phyloP scores from a whole-genome alignment of 2,888 invertebrate genomes.

The Nysson spinosus region DNA sequence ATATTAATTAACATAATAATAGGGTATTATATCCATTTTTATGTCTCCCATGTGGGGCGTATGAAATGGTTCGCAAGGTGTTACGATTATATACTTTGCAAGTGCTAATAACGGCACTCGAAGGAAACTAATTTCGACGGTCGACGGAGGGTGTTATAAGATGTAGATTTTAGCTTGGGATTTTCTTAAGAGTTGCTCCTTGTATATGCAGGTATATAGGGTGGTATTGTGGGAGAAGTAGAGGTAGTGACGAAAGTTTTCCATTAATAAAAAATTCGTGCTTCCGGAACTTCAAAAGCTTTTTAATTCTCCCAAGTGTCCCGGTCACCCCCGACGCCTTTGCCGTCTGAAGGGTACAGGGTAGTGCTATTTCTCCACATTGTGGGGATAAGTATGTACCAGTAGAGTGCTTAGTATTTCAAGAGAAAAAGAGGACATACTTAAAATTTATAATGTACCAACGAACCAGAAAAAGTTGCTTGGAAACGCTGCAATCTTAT shows the following conservation, averaged over 20 bases:
- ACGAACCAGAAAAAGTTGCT: slow-evolving; percentile 10
- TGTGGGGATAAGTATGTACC: not conserved
- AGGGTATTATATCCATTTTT: no score
- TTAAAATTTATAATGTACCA: slow-evolving; percentile 14
- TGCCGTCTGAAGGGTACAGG: not conserved
- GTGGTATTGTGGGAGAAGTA: slow-evolving; percentile 13
- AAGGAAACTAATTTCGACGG: not conserved
- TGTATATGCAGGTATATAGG: not conserved
- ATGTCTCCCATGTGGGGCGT: no score
- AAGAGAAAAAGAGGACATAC: not conserved
- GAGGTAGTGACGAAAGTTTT: slow-evolving; percentile 36
- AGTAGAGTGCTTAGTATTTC: not conserved
- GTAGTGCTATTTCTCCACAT: slow-evolving; percentile 17
- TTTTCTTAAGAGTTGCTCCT: not conserved
- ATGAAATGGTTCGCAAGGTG: no score
- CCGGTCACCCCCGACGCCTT: slow-evolving; percentile 3
- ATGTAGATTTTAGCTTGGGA: no score
- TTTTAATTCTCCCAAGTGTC: slow-evolving; percentile 59
- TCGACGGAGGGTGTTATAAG: not conserved
- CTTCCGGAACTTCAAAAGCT: slow-evolving; percentile 58
- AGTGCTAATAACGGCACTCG: no score
- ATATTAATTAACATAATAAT: no score
- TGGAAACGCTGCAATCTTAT: not conserved
- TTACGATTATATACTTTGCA: no score
- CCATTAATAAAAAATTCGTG: slow-evolving; percentile 53